Evolutionary conservation across 2,113 vertebrate species (phyloP).

Genomic region (Anoura caudifer): DNA sequence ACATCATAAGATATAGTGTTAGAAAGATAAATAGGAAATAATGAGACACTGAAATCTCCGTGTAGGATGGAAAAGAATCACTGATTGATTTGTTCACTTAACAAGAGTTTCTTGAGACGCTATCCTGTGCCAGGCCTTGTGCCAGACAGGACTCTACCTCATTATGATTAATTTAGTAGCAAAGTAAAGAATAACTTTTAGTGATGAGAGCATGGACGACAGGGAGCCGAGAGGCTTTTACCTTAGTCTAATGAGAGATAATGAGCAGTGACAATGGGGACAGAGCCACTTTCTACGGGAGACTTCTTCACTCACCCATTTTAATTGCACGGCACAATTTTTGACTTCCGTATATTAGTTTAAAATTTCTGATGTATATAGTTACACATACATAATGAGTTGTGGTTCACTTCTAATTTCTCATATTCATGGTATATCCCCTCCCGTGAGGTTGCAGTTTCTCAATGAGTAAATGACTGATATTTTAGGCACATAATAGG

Average conservation of each 20-base stretch:
- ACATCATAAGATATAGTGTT: constrained; percentile 6
- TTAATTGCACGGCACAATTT: neutral
- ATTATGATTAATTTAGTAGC: constrained; percentile 66
- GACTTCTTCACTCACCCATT: neutral
- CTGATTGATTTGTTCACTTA: constrained; percentile 54
- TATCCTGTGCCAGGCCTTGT: constrained; percentile 45
- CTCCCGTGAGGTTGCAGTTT: neutral
- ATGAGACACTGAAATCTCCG: constrained; percentile 3
- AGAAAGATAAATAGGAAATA: constrained; percentile 59
- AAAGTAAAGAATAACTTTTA: constrained; percentile 50
- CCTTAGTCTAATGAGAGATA: neutral
- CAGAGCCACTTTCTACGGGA: neutral
- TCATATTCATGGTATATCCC: neutral
- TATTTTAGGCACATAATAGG: neutral
- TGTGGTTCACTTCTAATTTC: neutral
- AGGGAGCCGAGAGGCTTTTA: constrained; percentile 32
- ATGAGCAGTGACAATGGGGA: neutral
- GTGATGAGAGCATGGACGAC: constrained; percentile 23
- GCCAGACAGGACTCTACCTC: constrained; percentile 45
- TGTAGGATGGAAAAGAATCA: constrained; percentile 1
- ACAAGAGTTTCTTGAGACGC: constrained; percentile 20
- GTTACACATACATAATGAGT: neutral
- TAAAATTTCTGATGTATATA: neutral
- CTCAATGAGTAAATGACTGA: neutral
- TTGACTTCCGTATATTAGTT: neutral